Conservation (phyloP, 2,888 invertebrate genomes). For the Smittia aterrima region DNA sequence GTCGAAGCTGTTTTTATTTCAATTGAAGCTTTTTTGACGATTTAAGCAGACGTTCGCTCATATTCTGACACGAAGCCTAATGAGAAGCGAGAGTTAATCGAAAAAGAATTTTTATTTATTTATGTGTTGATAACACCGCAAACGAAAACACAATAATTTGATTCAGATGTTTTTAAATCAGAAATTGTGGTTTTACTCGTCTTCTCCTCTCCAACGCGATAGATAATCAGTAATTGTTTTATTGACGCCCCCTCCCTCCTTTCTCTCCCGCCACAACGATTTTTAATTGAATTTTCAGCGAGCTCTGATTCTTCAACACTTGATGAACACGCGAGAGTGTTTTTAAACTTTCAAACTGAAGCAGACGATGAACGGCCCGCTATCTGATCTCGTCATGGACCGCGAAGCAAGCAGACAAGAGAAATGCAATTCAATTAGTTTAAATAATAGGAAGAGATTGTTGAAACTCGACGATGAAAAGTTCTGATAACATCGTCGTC, state of each 20-base stretch:
- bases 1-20: background rate
- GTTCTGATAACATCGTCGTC: background rate
- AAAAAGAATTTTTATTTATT: background rate
- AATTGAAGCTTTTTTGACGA: background rate
- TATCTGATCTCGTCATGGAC: slow-evolving; percentile 3
- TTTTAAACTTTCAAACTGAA: background rate
- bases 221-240: slow-evolving; percentile 10
- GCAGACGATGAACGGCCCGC: background rate
- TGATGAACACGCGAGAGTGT: slow-evolving; percentile 16
- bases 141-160: slow-evolving; percentile 16
- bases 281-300: background rate
- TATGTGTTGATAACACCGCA: slow-evolving; percentile 16
- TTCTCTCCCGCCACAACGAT: background rate
- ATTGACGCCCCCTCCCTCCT: background rate
- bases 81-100: background rate
- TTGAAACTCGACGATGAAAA: background rate
- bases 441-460: background rate
- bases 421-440: slow-evolving; percentile 13
- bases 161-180: slow-evolving; percentile 3
- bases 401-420: slow-evolving; percentile 10
- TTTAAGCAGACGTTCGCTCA: background rate
- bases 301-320: background rate
- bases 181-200: background rate
- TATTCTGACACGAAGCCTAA: background rate
- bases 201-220: background rate